A percentile compares a stretch with the other conserved stretches of the same genome.
phyloP scores from a whole-genome alignment of 1,140 invertebrate genomes.

The Drosophila jambulina region DNA sequence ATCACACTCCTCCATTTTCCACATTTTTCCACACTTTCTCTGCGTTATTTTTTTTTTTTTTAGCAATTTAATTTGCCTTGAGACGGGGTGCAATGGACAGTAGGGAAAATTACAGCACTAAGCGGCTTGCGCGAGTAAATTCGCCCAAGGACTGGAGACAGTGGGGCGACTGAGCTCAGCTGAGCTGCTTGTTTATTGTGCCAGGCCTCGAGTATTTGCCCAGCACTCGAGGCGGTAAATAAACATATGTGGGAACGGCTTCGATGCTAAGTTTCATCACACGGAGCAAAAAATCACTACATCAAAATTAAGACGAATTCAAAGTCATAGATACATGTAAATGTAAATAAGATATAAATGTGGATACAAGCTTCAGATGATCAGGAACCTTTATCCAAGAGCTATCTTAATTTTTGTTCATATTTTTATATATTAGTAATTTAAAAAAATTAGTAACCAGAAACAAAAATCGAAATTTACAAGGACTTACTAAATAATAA shows the following conservation, averaged over 20 bases:
- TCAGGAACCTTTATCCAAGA: neutral
- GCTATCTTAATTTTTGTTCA: neutral
- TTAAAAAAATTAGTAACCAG: no score
- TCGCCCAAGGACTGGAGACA: slow-evolving; percentile 41
- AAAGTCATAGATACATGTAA: neutral
- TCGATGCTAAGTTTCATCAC: neutral
- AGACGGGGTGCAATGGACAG: slow-evolving; percentile 54
- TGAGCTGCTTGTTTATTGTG: slow-evolving; percentile 66
- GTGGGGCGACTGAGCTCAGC: slow-evolving; percentile 17
- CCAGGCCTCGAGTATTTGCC: slow-evolving; percentile 60
- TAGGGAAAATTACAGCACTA: slow-evolving; percentile 52
- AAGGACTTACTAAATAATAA: neutral
- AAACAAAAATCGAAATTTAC: neutral
- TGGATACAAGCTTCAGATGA: neutral
- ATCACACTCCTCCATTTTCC: neutral
- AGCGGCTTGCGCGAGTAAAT: slow-evolving; percentile 60
- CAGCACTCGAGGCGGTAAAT: slow-evolving; percentile 58
- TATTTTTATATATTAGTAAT: neutral
- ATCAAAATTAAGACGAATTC: neutral
- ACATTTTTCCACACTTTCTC: slow-evolving; percentile 14
- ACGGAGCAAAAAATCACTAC: neutral
- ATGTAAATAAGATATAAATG: neutral
- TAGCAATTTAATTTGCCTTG: slow-evolving; percentile 76
- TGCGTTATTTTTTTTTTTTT: slow-evolving; percentile 43
- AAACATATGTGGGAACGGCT: slow-evolving; percentile 54